A percentile compares a stretch with the other conserved stretches of the same genome.
Conservation (phyloP, 2,113 vertebrate species). For the Austrofundulus limnaeus region DNA sequence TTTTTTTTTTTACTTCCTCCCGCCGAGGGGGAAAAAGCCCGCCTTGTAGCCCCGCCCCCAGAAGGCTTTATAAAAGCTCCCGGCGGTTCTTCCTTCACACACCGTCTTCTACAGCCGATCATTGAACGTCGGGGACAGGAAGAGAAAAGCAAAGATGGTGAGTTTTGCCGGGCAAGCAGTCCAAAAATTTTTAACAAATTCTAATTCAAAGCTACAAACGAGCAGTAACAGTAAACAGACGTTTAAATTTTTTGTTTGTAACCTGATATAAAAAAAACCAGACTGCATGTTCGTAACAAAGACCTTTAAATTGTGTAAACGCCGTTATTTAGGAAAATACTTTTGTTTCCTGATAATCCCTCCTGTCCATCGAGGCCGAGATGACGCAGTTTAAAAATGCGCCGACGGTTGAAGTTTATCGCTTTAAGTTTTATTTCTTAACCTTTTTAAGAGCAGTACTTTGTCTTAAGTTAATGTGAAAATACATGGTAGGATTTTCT, state of each 20-base stretch:
- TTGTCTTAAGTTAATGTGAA: neutral
- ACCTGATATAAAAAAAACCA: no score
- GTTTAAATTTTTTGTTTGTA: no score
- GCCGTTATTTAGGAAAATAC: neutral
- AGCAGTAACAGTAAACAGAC: no score
- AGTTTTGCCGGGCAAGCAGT: slow-evolving; percentile 3
- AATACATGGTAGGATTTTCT: neutral
- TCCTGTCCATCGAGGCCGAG: neutral
- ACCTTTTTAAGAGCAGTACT: no score
- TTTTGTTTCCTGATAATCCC: neutral
- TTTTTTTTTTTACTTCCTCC: no score
- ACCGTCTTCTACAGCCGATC: slow-evolving; percentile 55
- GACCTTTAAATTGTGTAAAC: neutral
- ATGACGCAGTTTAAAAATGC: neutral
- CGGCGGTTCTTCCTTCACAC: rapidly evolving
- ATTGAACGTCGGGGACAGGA: slow-evolving; percentile 64
- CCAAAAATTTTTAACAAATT: neutral
- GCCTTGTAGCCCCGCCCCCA: neutral
- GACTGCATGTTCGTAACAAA: no score
- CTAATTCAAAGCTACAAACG: neutral
- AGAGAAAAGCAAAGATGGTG: slow-evolving; percentile 59
- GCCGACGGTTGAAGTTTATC: neutral
- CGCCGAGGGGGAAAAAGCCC: slow-evolving; percentile 25
- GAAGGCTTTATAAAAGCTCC: slow-evolving; percentile 1
- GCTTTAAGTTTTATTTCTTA: neutral